These are phyloP conservation scores for Apeltes quadracus DNA, from an alignment of 2,113 vertebrate species.

Conservation along the genomic window DNA sequence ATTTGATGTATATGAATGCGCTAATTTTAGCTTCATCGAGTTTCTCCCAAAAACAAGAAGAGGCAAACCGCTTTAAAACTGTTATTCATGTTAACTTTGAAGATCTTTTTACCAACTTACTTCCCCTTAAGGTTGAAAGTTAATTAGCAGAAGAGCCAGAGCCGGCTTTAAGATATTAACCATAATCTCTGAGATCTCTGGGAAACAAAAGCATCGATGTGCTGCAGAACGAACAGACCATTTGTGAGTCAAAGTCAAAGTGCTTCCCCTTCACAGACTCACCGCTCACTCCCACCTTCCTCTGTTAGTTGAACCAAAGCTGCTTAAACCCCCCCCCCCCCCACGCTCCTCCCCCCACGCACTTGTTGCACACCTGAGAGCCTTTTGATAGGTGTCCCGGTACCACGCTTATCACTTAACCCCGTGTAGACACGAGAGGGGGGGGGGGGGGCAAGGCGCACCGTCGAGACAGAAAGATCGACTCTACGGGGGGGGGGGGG, in stretches of 20 bases:
- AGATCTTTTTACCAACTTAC: neutral
- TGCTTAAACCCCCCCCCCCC: neutral
- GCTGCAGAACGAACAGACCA: neutral
- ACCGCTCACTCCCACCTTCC: slow-evolving; percentile 17
- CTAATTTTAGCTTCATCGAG: neutral
- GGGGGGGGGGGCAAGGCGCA: neutral
- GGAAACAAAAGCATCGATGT: neutral
- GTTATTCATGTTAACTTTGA: neutral
- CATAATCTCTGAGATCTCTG: no score
- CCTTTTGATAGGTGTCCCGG: slow-evolving; percentile 54
- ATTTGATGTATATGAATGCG: no score
- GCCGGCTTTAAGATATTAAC: neutral
- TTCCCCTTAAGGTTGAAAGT: neutral
- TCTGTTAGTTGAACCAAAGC: slow-evolving; percentile 4
- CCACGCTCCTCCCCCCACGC: neutral
- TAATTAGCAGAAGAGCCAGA: neutral
- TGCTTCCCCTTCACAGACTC: slow-evolving; percentile 7
- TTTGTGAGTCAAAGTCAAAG: neutral
- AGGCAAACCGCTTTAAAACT: neutral
- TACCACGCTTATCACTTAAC: slow-evolving; percentile 75
- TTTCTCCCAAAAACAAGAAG: neutral
- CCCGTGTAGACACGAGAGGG: no score
- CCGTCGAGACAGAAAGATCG: slow-evolving; percentile 26
- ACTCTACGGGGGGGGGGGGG: slow-evolving; percentile 24
- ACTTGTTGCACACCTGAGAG: slow-evolving; percentile 55